Evolutionary conservation across 2,797 vertebrate genomes (phyloP).

Genomic region (Pelochelys cantorii): DNA sequence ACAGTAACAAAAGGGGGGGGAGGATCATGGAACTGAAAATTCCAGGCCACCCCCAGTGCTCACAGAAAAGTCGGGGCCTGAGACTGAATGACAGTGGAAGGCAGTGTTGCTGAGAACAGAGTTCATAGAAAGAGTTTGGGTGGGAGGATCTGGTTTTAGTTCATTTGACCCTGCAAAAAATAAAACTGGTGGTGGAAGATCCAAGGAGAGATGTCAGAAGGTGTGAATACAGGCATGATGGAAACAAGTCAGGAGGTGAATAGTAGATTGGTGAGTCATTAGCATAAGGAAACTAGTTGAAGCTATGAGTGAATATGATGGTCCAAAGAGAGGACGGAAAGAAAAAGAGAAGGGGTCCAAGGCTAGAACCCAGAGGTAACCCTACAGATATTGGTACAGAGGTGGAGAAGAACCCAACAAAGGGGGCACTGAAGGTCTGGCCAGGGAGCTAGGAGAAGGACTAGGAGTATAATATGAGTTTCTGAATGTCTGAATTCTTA

Average conservation of each 20-base stretch:
- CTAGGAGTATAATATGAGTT: not conserved
- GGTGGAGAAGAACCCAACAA: not conserved
- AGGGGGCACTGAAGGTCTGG: not conserved
- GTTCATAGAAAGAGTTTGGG: not conserved
- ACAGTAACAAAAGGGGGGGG: not conserved
- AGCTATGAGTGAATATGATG: fast-evolving
- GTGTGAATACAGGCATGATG: not conserved
- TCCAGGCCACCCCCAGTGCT: not conserved
- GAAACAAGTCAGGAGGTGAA: fast-evolving
- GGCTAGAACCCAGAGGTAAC: not conserved
- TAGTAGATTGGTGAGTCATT: not conserved
- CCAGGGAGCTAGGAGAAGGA: not conserved
- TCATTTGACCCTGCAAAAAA: not conserved
- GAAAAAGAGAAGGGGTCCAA: fast-evolving
- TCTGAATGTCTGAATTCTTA: not conserved
- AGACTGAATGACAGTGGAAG: not conserved
- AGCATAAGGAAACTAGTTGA: not conserved
- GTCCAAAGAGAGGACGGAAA: fast-evolving
- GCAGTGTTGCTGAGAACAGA: not conserved
- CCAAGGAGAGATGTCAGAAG: not conserved
- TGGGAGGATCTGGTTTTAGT: not conserved
- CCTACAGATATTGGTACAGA: not conserved
- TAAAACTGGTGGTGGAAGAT: not conserved
- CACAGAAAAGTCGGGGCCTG: not conserved
- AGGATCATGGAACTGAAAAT: fast-evolving